These are phyloP conservation scores for Scolopax bukidnonensis DNA, from an alignment of 2,797 vertebrate species.

Conservation along the genomic window DNA sequence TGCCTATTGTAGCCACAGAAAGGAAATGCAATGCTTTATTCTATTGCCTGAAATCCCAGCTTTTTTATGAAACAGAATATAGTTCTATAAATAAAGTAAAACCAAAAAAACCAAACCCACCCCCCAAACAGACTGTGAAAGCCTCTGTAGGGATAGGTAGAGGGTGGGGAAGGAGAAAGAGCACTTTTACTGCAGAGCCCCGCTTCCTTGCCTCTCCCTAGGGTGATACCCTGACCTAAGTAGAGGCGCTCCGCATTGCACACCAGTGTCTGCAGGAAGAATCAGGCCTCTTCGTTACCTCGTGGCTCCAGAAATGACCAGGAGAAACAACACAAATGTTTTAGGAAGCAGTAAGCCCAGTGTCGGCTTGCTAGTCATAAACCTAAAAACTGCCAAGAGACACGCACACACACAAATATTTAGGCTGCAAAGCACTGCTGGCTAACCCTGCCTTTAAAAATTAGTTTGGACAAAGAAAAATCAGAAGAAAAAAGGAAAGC, in stretches of 20 bases:
- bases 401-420: neutral
- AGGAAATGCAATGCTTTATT: constrained; percentile 11
- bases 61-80: neutral
- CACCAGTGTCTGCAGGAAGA: neutral
- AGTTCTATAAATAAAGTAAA: neutral
- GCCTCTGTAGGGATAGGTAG: neutral
- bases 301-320: neutral
- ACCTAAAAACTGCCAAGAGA: constrained; percentile 32
- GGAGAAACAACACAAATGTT: neutral
- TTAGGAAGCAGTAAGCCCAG: constrained; percentile 1
- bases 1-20: neutral
- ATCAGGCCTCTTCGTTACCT: neutral
- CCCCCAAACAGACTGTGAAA: neutral
- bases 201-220: neutral
- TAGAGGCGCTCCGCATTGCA: neutral
- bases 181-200: neutral
- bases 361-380: constrained; percentile 15
- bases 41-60: neutral
- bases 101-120: neutral
- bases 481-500: neutral
- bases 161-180: neutral
- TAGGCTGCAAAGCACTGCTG: constrained; percentile 29
- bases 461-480: constrained; percentile 5
- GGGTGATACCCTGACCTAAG: neutral
- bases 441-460: neutral